These are phyloP conservation scores for Oopsacas minuta DNA, from an alignment of 37 sponge, comb jelly and placozoan genomes.

Conservation along the genomic window DNA sequence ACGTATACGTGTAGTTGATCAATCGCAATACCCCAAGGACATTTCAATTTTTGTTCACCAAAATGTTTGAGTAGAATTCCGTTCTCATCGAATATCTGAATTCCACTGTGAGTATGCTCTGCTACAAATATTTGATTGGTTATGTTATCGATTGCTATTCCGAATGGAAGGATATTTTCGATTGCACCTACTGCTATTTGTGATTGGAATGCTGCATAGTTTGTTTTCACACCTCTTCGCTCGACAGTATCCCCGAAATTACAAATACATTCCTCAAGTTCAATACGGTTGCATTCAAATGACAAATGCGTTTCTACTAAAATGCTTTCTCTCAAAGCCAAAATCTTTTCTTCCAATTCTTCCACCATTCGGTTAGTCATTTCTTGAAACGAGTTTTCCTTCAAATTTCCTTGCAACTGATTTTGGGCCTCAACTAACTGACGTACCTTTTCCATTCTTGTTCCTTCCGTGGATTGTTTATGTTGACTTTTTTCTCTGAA, in stretches of 20 bases:
- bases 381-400: neutral
- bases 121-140: constrained; percentile 4
- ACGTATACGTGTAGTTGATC: neutral
- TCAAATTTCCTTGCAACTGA: neutral
- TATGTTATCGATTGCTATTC: neutral
- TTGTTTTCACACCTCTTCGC: neutral
- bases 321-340: neutral
- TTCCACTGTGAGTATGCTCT: neutral
- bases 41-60: neutral
- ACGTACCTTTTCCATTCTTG: neutral
- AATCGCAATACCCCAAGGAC: neutral
- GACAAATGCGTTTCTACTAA: neutral
- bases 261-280: neutral
- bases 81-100: neutral
- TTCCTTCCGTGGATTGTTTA: neutral
- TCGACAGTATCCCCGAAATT: neutral
- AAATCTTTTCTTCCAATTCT: neutral
- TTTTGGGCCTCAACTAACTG: neutral
- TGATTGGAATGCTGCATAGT: neutral
- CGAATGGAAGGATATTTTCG: neutral
- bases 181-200: neutral
- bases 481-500: neutral
- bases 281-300: neutral
- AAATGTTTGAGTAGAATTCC: neutral
- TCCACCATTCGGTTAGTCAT: neutral